Evolutionary conservation across 2,113 vertebrate genomes (phyloP), one percentile per base, ranked within the genome.

Genomic region (Sakesphorus luctuosus): DNA sequence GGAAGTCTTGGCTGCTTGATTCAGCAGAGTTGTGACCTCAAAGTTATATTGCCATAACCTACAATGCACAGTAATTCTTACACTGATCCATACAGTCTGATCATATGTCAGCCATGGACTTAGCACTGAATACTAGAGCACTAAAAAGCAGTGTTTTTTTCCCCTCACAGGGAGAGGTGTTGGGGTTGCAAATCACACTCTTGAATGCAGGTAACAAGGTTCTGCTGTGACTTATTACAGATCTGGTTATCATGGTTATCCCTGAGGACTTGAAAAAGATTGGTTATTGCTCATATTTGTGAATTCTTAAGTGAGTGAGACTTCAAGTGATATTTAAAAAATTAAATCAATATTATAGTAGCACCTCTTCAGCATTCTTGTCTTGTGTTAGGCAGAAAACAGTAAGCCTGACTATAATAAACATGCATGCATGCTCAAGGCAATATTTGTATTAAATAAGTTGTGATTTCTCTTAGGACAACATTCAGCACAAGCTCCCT

Each of bases 301-400:
- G 76, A 88, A 73, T 93, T 83, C 67, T 85, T 69, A 72, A 50
- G 33, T 61, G 33, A 44, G 21, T 84, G 81, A 95, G 46, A 38
- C 33, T 85, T 94, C 35, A 85, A 95, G 31, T 89, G 53, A 56
- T 85, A 75, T 59, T 89, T 69, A n/a, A 88, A 91, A 92, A 52
- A 52, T 10, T 25, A 77, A 86, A 86, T 71, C 43, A 80, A 19
- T 95, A 55, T 65, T 92, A 61, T 35, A 84, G 71, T 55, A 77
- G 20, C 29, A 87, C 35, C 28, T 87, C 55, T 89, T 89, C 35
- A 69, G 24, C 18, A 52, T 90, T 89, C 84, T 75, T 63, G 31
- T 35, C n/a, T 69, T 73, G 47, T 65, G 49, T 33, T 40, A 73
- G 11, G 46, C 33, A 80, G 56, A 63, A 87, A 63, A 66, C 5